phyloP scores from a whole-genome alignment of 2,888 invertebrate genomes.

The Ceriagrion tenellum region DNA sequence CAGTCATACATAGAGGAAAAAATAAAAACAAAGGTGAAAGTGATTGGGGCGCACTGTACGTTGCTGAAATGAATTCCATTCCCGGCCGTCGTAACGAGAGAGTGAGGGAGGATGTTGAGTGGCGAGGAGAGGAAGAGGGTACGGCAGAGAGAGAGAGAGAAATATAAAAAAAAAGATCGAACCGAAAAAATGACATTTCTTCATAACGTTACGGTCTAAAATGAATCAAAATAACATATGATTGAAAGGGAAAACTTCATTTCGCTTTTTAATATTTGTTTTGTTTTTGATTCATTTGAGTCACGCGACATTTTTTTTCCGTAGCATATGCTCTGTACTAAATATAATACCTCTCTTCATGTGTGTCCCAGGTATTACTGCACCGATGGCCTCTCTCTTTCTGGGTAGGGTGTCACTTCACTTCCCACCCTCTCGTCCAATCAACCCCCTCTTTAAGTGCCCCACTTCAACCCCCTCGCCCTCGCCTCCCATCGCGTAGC shows the following conservation, averaged over 20 bases:
- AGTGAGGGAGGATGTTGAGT: not conserved
- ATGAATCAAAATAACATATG: conserved; percentile 68
- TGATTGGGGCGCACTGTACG: not conserved
- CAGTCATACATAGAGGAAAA: conserved; percentile 20
- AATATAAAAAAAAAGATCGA: conserved; percentile 4
- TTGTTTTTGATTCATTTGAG: conserved; percentile 68
- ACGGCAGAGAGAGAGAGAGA: not conserved
- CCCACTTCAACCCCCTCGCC: too few relatives aligned
- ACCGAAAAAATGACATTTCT: conserved; percentile 49
- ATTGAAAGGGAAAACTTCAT: conserved; percentile 68
- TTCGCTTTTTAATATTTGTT: conserved; percentile 62
- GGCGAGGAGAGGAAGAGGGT: not conserved
- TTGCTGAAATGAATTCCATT: conserved; percentile 29
- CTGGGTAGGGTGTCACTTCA: too few relatives aligned
- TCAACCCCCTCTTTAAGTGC: too few relatives aligned
- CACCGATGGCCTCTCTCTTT: not conserved
- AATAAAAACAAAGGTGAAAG: conserved; percentile 23
- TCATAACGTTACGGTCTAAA: conserved; percentile 55
- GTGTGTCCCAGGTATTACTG: conserved; percentile 12
- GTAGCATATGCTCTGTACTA: not conserved
- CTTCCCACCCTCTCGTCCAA: too few relatives aligned
- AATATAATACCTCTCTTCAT: conserved; percentile 12
- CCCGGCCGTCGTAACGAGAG: conserved; percentile 26
- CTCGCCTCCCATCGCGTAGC: not conserved
- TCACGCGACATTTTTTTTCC: conserved; percentile 48